These are phyloP conservation scores for Etheostoma nigrum DNA, from an alignment of 2,797 vertebrate genomes.

Conservation along the genomic window DNA sequence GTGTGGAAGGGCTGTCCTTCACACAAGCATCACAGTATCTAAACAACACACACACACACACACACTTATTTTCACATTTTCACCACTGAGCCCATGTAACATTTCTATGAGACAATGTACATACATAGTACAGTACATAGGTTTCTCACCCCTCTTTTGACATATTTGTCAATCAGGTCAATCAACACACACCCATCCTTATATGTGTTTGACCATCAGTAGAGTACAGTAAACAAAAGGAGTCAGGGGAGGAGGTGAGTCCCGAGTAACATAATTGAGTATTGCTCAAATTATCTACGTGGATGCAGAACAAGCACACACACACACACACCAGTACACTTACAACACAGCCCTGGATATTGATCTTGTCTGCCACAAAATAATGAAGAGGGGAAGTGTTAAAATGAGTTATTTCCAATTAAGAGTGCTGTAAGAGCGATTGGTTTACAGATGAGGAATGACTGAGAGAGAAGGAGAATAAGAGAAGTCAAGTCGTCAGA, in stretches of 20 bases:
- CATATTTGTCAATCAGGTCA: not conserved
- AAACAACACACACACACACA: conserved; percentile 19
- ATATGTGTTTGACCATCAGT: conserved; percentile 1
- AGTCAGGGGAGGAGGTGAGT: conserved; percentile 7
- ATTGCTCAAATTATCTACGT: conserved; percentile 26
- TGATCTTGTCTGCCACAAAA: conserved; percentile 57
- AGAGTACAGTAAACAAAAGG: not conserved
- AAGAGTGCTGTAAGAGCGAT: conserved; percentile 29
- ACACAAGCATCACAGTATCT: conserved; percentile 12
- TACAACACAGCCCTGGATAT: conserved; percentile 39
- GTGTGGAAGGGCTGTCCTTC: conserved; percentile 31
- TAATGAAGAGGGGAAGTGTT: conserved; percentile 58
- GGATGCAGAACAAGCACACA: conserved; percentile 36
- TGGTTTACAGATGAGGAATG: conserved; percentile 12
- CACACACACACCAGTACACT: not conserved
- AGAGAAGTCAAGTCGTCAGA: not conserved
- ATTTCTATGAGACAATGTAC: conserved; percentile 3
- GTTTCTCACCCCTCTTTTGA: not conserved
- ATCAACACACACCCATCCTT: not conserved
- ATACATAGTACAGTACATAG: not conserved
- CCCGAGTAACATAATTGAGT: not conserved
- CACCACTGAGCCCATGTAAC: not conserved
- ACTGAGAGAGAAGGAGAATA: not conserved
- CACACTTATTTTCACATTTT: not conserved
- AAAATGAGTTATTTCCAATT: conserved; percentile 63